These are phyloP conservation scores for Salmo trutta DNA, from an alignment of 2,797 vertebrate species.

Conservation along the genomic window DNA sequence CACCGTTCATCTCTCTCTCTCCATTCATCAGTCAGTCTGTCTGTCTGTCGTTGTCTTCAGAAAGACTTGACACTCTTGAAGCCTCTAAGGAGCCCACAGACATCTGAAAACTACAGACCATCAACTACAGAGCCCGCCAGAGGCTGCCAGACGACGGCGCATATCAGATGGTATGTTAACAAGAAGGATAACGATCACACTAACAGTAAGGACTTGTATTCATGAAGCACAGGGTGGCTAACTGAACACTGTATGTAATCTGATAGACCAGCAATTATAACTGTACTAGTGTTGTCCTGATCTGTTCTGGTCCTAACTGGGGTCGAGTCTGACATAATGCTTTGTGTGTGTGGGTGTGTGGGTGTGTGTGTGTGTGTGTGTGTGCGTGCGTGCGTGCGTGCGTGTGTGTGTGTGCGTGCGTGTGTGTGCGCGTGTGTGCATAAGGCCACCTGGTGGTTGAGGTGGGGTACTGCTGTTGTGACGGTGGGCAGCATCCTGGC, in stretches of 20 bases:
- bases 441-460: conserved; percentile 56
- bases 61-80: not conserved
- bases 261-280: not conserved
- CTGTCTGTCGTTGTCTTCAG: not conserved
- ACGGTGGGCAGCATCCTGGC: conserved; percentile 28
- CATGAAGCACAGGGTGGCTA: too few species aligned
- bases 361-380: conserved; percentile 15
- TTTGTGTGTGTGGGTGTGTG: conserved; percentile 8
- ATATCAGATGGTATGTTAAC: not conserved
- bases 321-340: too few species aligned
- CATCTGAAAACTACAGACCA: not conserved
- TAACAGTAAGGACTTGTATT: not conserved
- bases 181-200: not conserved
- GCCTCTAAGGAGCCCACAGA: not conserved
- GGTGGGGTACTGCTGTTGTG: conserved; percentile 42
- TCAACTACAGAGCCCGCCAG: not conserved
- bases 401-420: conserved; percentile 5
- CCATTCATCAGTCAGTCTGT: not conserved
- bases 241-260: not conserved
- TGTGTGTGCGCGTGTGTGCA: conserved; percentile 4
- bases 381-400: conserved; percentile 14
- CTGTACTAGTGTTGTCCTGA: too few species aligned
- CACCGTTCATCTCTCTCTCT: not conserved
- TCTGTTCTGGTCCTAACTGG: not conserved
- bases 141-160: not conserved